Conservation (phyloP, 2,113 vertebrate genomes). For the Aleadryas rufinucha region DNA sequence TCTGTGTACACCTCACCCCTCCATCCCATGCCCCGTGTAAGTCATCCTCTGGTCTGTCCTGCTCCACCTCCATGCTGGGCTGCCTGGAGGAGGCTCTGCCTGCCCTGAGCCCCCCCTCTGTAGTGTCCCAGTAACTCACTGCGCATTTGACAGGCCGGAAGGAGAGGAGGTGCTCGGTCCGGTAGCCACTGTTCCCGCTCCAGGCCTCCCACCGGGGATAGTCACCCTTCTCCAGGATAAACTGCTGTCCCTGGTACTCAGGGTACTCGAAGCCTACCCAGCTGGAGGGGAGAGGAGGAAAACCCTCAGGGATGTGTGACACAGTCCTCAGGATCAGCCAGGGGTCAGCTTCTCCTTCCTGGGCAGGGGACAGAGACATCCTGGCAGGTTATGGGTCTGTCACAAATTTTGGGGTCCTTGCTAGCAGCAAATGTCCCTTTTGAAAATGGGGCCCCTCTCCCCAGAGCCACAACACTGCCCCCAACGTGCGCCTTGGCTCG, state of each 20-base stretch:
- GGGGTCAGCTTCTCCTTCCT: background rate
- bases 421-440: background rate
- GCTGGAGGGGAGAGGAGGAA: constrained; percentile 57
- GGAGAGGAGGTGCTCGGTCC: constrained; percentile 92
- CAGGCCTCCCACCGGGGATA: constrained; percentile 91
- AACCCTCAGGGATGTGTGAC: background rate
- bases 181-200: constrained; percentile 92
- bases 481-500: rapidly evolving
- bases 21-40: background rate
- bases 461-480: background rate
- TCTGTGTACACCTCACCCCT: background rate
- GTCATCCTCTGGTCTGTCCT: background rate
- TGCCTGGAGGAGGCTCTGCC: background rate
- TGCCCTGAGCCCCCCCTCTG: background rate
- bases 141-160: constrained; percentile 92
- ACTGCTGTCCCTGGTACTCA: constrained; percentile 96
- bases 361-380: background rate
- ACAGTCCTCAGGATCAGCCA: background rate
- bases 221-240: constrained; percentile 96
- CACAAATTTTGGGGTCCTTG: background rate
- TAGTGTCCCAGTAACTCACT: constrained; percentile 68
- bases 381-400: background rate
- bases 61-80: background rate
- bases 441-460: background rate
- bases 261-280: constrained; percentile 95